Evolutionary conservation across 2,888 invertebrate species (phyloP), one percentile per base, ranked within the genome.

Genomic region (Elgonia sp.): DNA sequence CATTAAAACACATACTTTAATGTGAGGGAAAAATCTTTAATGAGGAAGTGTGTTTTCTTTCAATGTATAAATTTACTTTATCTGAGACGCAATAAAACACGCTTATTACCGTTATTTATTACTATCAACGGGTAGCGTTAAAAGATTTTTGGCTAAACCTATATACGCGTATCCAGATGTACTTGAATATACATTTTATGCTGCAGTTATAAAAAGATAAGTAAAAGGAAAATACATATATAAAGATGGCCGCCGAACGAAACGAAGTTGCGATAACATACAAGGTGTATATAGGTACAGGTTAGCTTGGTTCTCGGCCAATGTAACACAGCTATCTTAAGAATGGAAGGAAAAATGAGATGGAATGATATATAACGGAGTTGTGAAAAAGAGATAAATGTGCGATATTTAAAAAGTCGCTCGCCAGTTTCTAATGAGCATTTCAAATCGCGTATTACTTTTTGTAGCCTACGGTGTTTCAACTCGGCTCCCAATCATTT

Each of bases 31-130:
- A 76, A 84, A 84, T 18, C 29, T 80, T 84, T 84, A 84, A 87
- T 80, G 84, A 83, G 75, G 79, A 84, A 84, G 76, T 84, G 60
- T 80, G 70, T 87, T 79, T 67, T 62, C 80, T 80, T 87, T 87
- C 80, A 87, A 87, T 84, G 84, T 80, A 84, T 87, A 87, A 87
- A 87, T 84, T 46, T 70, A 80, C 69, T 83, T 80, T 80, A 84
- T 87, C 70, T 83, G 37, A 40, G n/a, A 29, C 60, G 87, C n/a
- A 87, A 46, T 87, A 84, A 87, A 87, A 77, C 65, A 16, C 7
- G 73, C 83, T 87, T 87, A 84, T 80, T 80, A 65, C 76, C 57
- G 76, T 81, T 87, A 76, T 87, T 84, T 81, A 84, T 84, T 72
- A 65, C 80, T 81, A 84, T 87, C 75, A 84, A 84, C 75, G 69